Conservation (phyloP, 1,140 invertebrate species). For the Anagrus nilaparvatae region DNA sequence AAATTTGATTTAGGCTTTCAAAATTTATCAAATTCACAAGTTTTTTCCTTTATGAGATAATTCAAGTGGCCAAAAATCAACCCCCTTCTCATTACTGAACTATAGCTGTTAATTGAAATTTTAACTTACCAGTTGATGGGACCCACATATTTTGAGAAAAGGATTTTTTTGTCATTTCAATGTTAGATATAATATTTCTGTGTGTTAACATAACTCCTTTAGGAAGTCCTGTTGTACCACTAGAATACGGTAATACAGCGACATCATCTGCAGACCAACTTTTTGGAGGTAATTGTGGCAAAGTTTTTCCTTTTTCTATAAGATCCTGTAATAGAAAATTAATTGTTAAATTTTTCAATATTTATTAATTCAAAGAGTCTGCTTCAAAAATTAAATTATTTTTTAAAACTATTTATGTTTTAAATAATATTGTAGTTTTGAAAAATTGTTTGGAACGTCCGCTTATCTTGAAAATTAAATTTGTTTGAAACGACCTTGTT, state of each 20-base stretch:
- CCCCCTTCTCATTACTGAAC: too few species aligned
- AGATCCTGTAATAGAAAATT: constrained; percentile 27
- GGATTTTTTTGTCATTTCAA: constrained; percentile 45
- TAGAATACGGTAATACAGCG: constrained; percentile 60
- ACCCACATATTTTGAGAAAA: too few species aligned
- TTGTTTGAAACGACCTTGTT: too few species aligned
- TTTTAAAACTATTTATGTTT: too few species aligned
- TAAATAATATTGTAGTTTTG: background rate
- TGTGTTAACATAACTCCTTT: constrained; percentile 87
- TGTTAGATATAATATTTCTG: constrained; percentile 59
- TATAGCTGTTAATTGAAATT: too few species aligned
- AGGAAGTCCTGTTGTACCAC: constrained; percentile 81
- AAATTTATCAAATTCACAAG: too few species aligned
- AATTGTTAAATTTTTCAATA: background rate
- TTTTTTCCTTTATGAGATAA: too few species aligned
- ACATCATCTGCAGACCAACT: constrained; percentile 36
- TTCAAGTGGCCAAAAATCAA: too few species aligned
- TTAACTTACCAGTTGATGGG: too few species aligned
- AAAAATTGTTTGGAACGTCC: background rate
- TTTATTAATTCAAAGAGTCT: background rate
- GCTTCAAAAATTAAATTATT: background rate
- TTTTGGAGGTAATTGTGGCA: constrained; percentile 19
- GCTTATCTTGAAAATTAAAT: too few species aligned
- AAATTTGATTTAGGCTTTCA: too few species aligned
- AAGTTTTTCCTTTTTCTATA: constrained; percentile 29